phyloP scores from a whole-genome alignment of 2,113 vertebrate genomes.

The Cygnus buccinator region DNA sequence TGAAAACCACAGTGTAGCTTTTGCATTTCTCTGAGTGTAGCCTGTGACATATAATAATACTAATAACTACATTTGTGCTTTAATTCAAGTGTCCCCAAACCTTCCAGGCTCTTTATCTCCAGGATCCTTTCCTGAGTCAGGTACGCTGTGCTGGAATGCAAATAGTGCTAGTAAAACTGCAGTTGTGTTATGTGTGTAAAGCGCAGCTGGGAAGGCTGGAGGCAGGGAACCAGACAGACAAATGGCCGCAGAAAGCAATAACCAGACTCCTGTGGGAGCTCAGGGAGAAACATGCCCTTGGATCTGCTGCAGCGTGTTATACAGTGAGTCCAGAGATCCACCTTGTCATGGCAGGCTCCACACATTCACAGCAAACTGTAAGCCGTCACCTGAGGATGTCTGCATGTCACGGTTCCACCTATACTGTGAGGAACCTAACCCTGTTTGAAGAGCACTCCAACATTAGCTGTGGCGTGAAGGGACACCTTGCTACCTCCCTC shows the following conservation, averaged over 20 bases:
- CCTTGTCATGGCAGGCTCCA: background rate
- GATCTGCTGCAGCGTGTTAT: background rate
- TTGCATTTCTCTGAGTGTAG: background rate
- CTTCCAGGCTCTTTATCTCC: background rate
- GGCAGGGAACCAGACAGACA: background rate
- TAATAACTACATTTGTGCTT: background rate
- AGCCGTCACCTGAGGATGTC: background rate
- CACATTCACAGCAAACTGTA: background rate
- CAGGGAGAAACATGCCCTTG: background rate
- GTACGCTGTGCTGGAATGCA: background rate
- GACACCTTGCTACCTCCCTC: background rate
- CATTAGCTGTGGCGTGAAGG: background rate
- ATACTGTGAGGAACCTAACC: fast-evolving
- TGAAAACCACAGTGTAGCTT: background rate
- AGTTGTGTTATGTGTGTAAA: background rate
- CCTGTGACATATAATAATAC: background rate
- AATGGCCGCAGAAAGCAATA: background rate
- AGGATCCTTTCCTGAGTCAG: background rate
- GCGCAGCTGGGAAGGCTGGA: background rate
- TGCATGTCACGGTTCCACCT: background rate
- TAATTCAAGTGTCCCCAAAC: background rate
- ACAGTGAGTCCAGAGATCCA: background rate
- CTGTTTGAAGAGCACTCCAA: background rate
- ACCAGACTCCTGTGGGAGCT: fast-evolving
- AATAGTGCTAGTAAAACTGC: background rate